These are phyloP conservation scores for Gopherus evgoodei DNA, from an alignment of 2,113 vertebrate species.

Conservation along the genomic window DNA sequence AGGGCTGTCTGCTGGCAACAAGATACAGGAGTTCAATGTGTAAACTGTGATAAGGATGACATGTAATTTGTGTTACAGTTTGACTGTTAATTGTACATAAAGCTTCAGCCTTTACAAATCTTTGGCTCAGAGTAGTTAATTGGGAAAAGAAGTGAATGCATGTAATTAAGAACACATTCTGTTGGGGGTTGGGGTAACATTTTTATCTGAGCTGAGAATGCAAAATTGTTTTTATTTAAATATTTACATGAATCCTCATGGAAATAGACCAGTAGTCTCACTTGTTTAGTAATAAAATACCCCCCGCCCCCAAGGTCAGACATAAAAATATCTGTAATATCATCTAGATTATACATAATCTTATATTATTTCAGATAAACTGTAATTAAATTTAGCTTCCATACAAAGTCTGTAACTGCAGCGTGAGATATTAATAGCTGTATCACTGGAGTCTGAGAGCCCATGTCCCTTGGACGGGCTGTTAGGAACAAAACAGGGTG, in stretches of 20 bases:
- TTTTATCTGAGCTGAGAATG: neutral
- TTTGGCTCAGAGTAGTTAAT: conserved; percentile 68
- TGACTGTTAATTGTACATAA: conserved; percentile 81
- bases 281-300: accelerated
- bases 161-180: conserved; percentile 55
- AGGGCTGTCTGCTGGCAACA: conserved; percentile 79
- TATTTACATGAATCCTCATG: neutral
- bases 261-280: neutral
- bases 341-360: neutral
- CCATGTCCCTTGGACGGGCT: neutral
- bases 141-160: conserved; percentile 54
- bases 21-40: conserved; percentile 85
- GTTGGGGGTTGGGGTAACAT: neutral
- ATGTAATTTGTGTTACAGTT: conserved; percentile 83
- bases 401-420: neutral
- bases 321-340: neutral
- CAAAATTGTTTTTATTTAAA: neutral
- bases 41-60: conserved; percentile 83
- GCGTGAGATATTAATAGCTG: neutral
- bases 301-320: neutral
- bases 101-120: conserved; percentile 70
- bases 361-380: neutral
- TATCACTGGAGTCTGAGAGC: neutral
- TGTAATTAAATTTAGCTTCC: conserved; percentile 7
- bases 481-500: neutral